A percentile compares a stretch with the other conserved stretches of the same genome.
phyloP scores from a whole-genome alignment of 2,113 vertebrate species.

The Hippoglossus stenolepis region DNA sequence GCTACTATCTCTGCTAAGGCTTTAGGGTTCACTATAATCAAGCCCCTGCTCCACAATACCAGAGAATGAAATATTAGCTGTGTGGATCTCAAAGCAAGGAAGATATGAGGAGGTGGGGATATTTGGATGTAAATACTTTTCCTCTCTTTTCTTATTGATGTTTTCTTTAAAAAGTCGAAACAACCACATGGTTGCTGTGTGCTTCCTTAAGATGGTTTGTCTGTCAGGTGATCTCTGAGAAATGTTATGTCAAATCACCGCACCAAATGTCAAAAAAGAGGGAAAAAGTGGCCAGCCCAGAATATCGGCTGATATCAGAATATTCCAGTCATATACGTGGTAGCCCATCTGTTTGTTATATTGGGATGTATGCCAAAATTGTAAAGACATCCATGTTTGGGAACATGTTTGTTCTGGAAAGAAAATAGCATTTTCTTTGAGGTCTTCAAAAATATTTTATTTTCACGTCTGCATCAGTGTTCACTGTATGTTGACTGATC shows the following conservation, averaged over 20 bases:
- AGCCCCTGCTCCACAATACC: slow-evolving; percentile 17
- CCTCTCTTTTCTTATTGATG: not conserved
- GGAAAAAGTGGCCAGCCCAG: not conserved
- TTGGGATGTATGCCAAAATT: no score
- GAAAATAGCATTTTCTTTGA: no score
- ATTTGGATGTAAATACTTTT: not conserved
- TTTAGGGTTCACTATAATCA: slow-evolving; percentile 47
- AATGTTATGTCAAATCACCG: not conserved
- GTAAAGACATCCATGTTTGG: no score
- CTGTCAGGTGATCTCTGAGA: not conserved
- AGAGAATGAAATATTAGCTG: slow-evolving; percentile 42
- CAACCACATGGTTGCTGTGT: not conserved
- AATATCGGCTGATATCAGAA: no score
- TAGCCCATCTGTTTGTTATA: no score
- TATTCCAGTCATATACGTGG: no score
- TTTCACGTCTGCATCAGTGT: no score
- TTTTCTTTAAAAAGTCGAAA: not conserved
- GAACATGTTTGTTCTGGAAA: no score
- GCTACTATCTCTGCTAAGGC: slow-evolving; percentile 25
- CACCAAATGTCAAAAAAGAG: not conserved
- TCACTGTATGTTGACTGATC: no score
- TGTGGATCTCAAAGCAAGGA: slow-evolving; percentile 25
- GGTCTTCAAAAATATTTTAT: no score
- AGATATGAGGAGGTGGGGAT: slow-evolving; percentile 7
- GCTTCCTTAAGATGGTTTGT: not conserved